Evolutionary conservation across 2,797 vertebrate species (phyloP).

Genomic region (Buceros bicornis): DNA sequence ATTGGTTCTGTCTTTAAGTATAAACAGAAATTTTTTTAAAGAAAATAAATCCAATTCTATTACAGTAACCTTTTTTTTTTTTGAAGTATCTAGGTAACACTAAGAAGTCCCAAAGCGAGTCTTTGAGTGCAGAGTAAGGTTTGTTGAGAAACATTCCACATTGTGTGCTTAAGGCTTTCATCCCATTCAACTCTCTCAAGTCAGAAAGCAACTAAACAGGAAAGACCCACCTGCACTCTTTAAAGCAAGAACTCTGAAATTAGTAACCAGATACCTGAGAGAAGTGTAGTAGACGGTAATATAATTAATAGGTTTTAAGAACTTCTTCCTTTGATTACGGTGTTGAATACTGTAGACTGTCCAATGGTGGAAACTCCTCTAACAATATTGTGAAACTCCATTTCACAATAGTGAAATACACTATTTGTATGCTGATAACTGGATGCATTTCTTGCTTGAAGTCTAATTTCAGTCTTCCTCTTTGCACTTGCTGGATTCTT

Average conservation of each 20-base stretch:
- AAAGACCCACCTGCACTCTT: not conserved
- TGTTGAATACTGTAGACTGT: not conserved
- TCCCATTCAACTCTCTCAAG: not conserved
- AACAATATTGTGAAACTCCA: not conserved
- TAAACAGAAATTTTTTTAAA: not conserved
- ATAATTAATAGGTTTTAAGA: not conserved
- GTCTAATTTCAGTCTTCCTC: not conserved
- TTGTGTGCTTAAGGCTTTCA: not conserved
- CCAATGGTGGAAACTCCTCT: not conserved
- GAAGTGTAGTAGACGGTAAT: not conserved
- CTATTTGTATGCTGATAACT: slow-evolving; percentile 36
- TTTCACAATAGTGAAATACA: not conserved
- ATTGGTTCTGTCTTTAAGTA: not conserved
- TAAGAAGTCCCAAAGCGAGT: not conserved
- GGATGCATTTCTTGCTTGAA: slow-evolving; percentile 39
- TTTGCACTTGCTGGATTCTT: not conserved
- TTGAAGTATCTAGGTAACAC: not conserved
- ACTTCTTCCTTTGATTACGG: not conserved
- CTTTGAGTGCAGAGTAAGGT: not conserved
- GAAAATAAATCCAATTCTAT: not conserved
- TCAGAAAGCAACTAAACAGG: not conserved
- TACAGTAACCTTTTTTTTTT: not conserved
- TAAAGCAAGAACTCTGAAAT: not conserved
- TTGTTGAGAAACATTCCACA: not conserved
- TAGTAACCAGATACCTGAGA: not conserved